These are phyloP conservation scores for Phaethornis superciliosus DNA, from an alignment of 2,113 vertebrate species.

Conservation along the genomic window DNA sequence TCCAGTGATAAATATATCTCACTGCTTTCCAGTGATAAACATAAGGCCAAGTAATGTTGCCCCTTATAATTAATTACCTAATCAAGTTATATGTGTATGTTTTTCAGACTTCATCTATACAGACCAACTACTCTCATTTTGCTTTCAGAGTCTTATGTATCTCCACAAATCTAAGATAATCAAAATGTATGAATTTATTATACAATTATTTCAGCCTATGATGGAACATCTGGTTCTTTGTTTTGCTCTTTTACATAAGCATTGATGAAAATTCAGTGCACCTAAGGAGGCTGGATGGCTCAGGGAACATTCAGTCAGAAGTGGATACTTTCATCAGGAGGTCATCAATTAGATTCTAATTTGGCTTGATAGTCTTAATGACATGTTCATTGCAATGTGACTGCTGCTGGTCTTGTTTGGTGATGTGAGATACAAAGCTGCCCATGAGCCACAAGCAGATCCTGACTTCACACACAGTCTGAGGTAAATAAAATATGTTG, in stretches of 20 bases:
- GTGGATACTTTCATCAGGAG: neutral
- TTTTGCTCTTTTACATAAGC: neutral
- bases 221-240: neutral
- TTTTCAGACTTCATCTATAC: neutral
- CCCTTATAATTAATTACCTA: neutral
- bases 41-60: neutral
- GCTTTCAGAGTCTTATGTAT: neutral
- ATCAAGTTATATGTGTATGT: neutral
- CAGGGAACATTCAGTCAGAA: neutral
- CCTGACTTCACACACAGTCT: neutral
- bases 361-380: conserved; percentile 9
- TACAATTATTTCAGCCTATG: neutral
- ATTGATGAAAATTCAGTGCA: neutral
- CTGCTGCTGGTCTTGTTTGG: neutral
- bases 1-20: neutral
- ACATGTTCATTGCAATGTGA: neutral
- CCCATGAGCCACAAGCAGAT: neutral
- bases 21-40: neutral
- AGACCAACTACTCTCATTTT: neutral
- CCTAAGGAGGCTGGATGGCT: neutral
- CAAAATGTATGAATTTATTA: neutral
- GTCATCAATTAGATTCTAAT: neutral
- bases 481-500: neutral
- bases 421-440: neutral
- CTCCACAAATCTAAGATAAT: neutral